Evolutionary conservation across 1,140 invertebrate genomes (phyloP).

Genomic region (Microvelia longipes): DNA sequence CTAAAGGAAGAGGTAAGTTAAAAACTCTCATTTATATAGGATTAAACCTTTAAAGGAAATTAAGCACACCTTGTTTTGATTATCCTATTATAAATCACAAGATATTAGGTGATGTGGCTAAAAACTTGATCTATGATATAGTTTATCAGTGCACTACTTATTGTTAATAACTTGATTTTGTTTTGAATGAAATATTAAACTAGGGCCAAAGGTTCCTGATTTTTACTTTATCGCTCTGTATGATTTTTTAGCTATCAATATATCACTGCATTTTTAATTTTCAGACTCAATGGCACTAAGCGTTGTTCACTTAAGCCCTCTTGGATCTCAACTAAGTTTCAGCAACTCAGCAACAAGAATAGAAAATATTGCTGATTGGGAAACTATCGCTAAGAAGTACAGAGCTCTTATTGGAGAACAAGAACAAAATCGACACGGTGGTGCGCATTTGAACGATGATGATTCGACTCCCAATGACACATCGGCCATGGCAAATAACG

Average conservation of each 20-base stretch:
- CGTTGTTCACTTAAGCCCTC: slow-evolving; percentile 56
- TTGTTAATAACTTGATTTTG: too few relatives aligned
- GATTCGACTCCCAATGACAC: not conserved
- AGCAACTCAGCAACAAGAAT: slow-evolving; percentile 51
- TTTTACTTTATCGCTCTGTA: too few relatives aligned
- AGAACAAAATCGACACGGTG: slow-evolving; percentile 30
- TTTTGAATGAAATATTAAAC: too few relatives aligned
- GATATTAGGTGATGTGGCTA: too few relatives aligned
- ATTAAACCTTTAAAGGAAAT: not conserved
- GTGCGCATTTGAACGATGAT: not conserved
- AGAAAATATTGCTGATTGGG: slow-evolving; percentile 84
- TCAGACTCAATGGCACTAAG: slow-evolving; percentile 57
- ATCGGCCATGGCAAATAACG: not conserved
- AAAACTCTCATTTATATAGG: not conserved
- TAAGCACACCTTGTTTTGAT: too few relatives aligned
- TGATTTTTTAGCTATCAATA: too few relatives aligned
- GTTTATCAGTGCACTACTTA: too few relatives aligned
- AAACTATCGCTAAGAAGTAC: slow-evolving; percentile 73
- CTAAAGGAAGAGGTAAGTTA: slow-evolving; percentile 38
- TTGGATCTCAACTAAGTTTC: slow-evolving; percentile 70
- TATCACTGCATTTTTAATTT: slow-evolving; percentile 16
- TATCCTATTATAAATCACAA: too few relatives aligned
- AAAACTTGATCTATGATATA: too few relatives aligned
- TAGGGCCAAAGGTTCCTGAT: too few relatives aligned
- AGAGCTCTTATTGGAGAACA: slow-evolving; percentile 56